These are phyloP conservation scores for Solen grandis DNA, from an alignment of 1,140 invertebrate genomes.

Conservation along the genomic window DNA sequence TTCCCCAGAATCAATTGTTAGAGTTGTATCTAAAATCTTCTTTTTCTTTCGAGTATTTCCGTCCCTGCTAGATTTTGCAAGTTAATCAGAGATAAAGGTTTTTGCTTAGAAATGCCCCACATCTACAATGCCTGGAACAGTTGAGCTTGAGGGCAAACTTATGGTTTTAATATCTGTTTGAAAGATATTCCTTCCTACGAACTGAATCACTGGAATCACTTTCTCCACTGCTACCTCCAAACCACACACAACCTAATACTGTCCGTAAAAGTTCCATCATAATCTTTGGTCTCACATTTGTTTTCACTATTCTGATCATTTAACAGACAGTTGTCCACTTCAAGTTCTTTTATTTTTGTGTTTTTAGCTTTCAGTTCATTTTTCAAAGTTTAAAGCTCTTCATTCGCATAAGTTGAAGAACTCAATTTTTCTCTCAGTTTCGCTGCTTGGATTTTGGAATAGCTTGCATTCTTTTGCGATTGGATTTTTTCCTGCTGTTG, in stretches of 20 bases:
- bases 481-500: background rate
- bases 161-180: slow-evolving; percentile 6
- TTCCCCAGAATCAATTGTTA: slow-evolving; percentile 3
- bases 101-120: slow-evolving; percentile 55
- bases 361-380: slow-evolving; percentile 15
- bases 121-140: slow-evolving; percentile 48
- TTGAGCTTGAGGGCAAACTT: slow-evolving; percentile 4
- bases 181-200: slow-evolving; percentile 44
- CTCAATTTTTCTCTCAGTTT: background rate
- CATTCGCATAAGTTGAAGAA: background rate
- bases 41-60: slow-evolving; percentile 25
- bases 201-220: slow-evolving; percentile 46
- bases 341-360: background rate
- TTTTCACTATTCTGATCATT: background rate
- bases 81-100: slow-evolving; percentile 40
- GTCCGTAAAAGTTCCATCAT: slow-evolving; percentile 38
- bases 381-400: background rate
- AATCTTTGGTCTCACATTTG: background rate
- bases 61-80: slow-evolving; percentile 28
- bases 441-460: background rate
- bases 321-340: background rate
- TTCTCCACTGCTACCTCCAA: slow-evolving; percentile 59
- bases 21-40: slow-evolving; percentile 44
- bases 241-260: slow-evolving; percentile 52
- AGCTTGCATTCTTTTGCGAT: slow-evolving; percentile 9